These are phyloP conservation scores for Lagocephalus sceleratus DNA, from an alignment of 2,797 vertebrate genomes.

Conservation along the genomic window DNA sequence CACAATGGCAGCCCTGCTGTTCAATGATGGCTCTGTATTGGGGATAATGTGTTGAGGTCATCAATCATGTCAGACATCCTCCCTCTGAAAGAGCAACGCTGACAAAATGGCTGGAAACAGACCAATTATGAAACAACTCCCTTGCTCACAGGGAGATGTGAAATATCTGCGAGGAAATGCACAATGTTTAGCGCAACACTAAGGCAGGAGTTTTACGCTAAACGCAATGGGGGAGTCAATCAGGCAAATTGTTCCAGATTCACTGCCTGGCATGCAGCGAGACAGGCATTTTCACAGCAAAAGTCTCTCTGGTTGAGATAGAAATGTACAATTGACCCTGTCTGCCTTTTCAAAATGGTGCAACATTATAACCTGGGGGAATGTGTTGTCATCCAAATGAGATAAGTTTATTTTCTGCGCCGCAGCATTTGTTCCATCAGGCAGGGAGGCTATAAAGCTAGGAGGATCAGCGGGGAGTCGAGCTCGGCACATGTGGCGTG, in stretches of 20 bases:
- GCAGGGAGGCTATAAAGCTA: conserved; percentile 86
- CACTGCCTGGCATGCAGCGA: conserved; percentile 64
- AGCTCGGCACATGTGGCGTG: conserved; percentile 80
- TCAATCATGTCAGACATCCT: conserved; percentile 72
- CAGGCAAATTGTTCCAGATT: conserved; percentile 62
- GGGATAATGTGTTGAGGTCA: conserved; percentile 73
- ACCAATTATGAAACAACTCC: conserved; percentile 30
- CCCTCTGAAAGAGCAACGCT: conserved; percentile 33
- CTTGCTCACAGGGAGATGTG: conserved; percentile 5
- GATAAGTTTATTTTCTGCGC: conserved; percentile 95
- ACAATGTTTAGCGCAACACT: conserved; percentile 20
- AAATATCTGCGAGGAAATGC: conserved; percentile 24
- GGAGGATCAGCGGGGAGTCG: conserved; percentile 84
- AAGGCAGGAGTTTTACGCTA: conserved; percentile 30
- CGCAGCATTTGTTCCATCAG: conserved; percentile 93
- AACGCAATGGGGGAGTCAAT: conserved; percentile 49
- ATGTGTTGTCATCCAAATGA: conserved; percentile 94
- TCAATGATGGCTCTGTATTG: conserved; percentile 74
- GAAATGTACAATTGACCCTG: conserved; percentile 82
- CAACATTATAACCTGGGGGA: conserved; percentile 88
- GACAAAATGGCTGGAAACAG: conserved; percentile 42
- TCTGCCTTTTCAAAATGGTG: conserved; percentile 78
- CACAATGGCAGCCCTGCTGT: conserved; percentile 74
- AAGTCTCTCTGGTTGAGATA: conserved; percentile 76
- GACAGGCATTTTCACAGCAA: conserved; percentile 66